Conservation (phyloP, 2,888 invertebrate genomes). For the Xestia rhomboidea region DNA sequence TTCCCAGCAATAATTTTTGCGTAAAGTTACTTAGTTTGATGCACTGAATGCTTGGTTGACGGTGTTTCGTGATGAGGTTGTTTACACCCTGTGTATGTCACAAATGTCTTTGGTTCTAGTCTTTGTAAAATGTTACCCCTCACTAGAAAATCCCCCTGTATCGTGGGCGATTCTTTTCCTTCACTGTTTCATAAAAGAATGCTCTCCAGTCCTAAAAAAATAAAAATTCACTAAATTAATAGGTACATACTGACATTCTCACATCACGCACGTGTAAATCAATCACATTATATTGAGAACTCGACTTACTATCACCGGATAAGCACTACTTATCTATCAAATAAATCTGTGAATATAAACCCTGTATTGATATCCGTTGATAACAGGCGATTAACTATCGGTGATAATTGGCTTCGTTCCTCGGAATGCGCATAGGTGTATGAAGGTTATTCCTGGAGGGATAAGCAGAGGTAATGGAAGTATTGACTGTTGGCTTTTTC, state of each 20-base stretch:
- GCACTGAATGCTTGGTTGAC: no score
- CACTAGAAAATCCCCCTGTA: no score
- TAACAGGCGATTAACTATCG: constrained; percentile 47
- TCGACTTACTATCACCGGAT: constrained; percentile 42
- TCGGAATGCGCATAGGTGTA: neutral
- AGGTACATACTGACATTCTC: neutral
- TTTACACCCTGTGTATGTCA: no score
- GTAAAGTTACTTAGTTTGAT: no score
- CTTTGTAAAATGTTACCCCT: no score
- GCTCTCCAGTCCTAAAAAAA: neutral
- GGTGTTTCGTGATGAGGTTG: no score
- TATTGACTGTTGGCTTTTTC: neutral
- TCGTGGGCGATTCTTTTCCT: neutral
- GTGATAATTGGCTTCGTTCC: constrained; percentile 34
- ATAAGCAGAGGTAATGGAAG: neutral
- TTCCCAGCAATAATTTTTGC: no score
- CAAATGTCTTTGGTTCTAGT: no score
- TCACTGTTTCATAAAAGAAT: neutral
- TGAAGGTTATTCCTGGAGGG: constrained; percentile 11
- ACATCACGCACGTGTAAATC: constrained; percentile 27
- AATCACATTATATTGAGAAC: constrained; percentile 36
- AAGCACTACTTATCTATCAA: constrained; percentile 49
- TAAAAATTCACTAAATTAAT: neutral
- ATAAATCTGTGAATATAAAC: constrained; percentile 51
- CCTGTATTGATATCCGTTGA: constrained; percentile 50